Percentiles rank a stretch among this genome's conserved stretches.
Evolutionary conservation across 2,113 vertebrate species (phyloP).

Genomic region (Pelmatolapia mariae): DNA sequence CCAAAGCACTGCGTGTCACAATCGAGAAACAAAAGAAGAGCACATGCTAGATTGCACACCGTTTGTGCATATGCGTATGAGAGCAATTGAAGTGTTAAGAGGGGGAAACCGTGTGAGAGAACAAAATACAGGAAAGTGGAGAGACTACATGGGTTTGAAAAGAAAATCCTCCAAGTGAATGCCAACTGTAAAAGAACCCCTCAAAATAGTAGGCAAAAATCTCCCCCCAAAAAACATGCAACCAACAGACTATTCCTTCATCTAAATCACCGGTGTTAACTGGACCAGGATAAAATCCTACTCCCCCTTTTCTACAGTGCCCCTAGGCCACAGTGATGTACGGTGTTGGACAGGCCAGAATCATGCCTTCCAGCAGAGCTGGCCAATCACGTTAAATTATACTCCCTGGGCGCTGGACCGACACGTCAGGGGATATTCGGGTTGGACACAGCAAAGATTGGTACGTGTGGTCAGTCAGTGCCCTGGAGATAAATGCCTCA

Average conservation of each 20-base stretch:
- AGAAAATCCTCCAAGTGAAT: not conserved
- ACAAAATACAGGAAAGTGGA: not conserved
- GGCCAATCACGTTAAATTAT: conserved; percentile 78
- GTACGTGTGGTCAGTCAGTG: conserved; percentile 57
- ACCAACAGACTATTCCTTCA: conserved; percentile 20
- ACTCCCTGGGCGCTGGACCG: conserved; percentile 38
- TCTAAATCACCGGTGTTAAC: conserved; percentile 48
- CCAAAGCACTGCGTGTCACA: conserved; percentile 64
- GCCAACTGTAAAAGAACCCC: not conserved
- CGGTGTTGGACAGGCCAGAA: conserved; percentile 68
- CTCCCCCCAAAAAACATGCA: not conserved
- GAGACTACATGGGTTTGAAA: not conserved
- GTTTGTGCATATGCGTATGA: conserved; percentile 16
- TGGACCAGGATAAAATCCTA: conserved; percentile 61
- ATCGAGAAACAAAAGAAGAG: conserved; percentile 54
- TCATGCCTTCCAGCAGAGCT: conserved; percentile 72
- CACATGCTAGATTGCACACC: conserved; percentile 55
- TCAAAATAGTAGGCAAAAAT: not conserved
- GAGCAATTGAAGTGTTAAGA: not conserved
- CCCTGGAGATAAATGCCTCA: conserved; percentile 61
- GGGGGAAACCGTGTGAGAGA: not conserved
- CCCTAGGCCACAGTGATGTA: conserved; percentile 66
- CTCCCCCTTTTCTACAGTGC: conserved; percentile 30
- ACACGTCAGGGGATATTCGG: conserved; percentile 61
- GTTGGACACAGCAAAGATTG: conserved; percentile 52